A percentile compares a stretch with the other conserved stretches of the same genome.
phyloP scores from a whole-genome alignment of 2,113 vertebrate genomes.

The Rynchops niger region DNA sequence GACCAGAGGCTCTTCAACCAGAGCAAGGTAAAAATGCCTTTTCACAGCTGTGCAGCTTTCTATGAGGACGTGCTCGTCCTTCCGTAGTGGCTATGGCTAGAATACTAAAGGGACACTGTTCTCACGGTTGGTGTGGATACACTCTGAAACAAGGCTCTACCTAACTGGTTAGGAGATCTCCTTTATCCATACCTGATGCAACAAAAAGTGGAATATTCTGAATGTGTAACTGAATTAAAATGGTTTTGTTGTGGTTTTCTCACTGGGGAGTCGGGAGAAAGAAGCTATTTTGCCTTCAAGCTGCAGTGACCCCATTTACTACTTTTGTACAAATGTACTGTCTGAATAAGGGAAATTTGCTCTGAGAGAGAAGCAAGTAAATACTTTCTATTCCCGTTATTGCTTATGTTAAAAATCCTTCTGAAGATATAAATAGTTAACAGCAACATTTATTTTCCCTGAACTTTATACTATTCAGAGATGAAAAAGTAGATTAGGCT shows the following conservation, averaged over 20 bases:
- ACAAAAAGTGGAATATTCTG: not conserved
- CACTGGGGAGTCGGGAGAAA: not conserved
- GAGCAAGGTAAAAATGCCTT: conserved; percentile 82
- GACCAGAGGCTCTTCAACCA: conserved; percentile 97
- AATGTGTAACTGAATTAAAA: not conserved
- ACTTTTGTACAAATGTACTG: not conserved
- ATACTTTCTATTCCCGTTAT: not conserved
- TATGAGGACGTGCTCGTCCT: not conserved
- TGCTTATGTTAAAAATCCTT: not conserved
- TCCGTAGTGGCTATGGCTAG: not conserved
- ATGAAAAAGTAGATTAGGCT: not conserved
- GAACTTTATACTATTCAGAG: not conserved
- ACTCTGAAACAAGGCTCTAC: not conserved
- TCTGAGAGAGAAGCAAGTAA: not conserved
- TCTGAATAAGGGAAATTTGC: not conserved
- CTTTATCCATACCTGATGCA: not conserved
- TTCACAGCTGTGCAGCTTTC: not conserved
- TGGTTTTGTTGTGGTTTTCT: not conserved
- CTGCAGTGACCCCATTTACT: not conserved
- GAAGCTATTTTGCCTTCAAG: not conserved
- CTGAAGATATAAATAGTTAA: not conserved
- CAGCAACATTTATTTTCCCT: not conserved
- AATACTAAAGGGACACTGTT: not conserved
- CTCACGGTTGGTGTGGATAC: not conserved
- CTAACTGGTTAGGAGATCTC: not conserved